Evolutionary conservation across 2,113 vertebrate genomes (phyloP).

Genomic region (Manacus vitellinus): DNA sequence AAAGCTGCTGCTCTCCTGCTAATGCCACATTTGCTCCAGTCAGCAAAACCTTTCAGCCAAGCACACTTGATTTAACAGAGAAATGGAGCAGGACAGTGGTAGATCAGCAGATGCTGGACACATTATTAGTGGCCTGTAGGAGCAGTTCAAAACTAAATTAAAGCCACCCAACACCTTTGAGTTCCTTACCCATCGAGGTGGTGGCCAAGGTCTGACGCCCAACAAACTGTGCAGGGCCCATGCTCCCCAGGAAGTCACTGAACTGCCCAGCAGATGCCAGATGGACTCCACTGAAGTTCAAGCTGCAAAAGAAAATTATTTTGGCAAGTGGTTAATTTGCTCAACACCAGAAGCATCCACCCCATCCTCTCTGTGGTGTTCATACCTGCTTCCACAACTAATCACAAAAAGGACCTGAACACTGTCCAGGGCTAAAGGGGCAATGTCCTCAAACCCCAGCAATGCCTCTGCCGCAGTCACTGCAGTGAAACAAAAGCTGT

Average conservation of each 20-base stretch:
- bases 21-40: neutral
- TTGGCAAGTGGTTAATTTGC: slow-evolving; percentile 1
- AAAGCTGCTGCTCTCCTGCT: neutral
- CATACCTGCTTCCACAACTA: rapidly evolving
- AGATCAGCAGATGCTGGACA: neutral
- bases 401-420: neutral
- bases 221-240: slow-evolving; percentile 97
- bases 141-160: neutral
- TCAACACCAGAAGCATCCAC: neutral
- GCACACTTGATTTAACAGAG: neutral
- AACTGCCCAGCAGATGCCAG: slow-evolving; percentile 94
- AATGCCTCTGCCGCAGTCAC: rapidly evolving
- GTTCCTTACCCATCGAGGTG: slow-evolving; percentile 93
- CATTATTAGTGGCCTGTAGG: neutral
- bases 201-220: slow-evolving; percentile 96
- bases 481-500: neutral
- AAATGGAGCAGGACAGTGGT: neutral
- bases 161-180: neutral
- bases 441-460: neutral
- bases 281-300: slow-evolving; percentile 97
- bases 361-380: neutral
- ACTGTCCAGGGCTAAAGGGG: neutral
- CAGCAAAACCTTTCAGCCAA: neutral
- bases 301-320: slow-evolving; percentile 75
- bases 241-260: slow-evolving; percentile 95